Conservation (phyloP, 1,140 invertebrate species). For the Tetraneura akinire region DNA sequence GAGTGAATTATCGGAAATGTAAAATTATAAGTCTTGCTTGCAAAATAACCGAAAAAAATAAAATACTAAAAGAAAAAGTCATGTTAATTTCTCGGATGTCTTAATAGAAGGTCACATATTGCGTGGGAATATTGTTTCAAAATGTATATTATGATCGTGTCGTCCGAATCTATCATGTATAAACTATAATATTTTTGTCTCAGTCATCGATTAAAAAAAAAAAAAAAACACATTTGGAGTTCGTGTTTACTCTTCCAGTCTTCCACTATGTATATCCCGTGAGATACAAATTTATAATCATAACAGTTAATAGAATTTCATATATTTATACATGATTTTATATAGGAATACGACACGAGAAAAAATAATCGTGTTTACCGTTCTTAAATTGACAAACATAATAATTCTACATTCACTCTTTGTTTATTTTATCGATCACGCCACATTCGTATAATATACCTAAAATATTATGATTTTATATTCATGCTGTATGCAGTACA, state of each 20-base stretch:
- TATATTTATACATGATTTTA: too few relatives aligned
- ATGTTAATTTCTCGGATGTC: constrained; percentile 17
- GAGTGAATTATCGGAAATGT: constrained; percentile 35
- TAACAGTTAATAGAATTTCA: too few relatives aligned
- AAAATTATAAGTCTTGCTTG: constrained; percentile 44
- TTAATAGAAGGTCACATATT: constrained; percentile 31
- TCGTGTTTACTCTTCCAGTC: neutral
- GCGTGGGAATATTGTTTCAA: constrained; percentile 21
- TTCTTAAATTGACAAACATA: neutral
- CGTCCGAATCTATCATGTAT: neutral
- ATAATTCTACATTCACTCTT: neutral
- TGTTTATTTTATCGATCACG: too few relatives aligned
- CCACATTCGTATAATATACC: too few relatives aligned
- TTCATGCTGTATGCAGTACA: too few relatives aligned
- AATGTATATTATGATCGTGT: constrained; percentile 33
- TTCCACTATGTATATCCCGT: neutral
- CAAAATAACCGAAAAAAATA: constrained; percentile 24
- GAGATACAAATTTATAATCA: neutral
- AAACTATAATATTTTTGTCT: neutral
- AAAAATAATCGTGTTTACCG: neutral
- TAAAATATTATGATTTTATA: too few relatives aligned
- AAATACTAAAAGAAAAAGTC: constrained; percentile 25
- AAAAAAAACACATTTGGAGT: neutral
- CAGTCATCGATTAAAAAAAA: neutral
- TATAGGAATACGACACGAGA: neutral